Conservation (phyloP, 2,888 invertebrate species). For the Volucella zonaria region DNA sequence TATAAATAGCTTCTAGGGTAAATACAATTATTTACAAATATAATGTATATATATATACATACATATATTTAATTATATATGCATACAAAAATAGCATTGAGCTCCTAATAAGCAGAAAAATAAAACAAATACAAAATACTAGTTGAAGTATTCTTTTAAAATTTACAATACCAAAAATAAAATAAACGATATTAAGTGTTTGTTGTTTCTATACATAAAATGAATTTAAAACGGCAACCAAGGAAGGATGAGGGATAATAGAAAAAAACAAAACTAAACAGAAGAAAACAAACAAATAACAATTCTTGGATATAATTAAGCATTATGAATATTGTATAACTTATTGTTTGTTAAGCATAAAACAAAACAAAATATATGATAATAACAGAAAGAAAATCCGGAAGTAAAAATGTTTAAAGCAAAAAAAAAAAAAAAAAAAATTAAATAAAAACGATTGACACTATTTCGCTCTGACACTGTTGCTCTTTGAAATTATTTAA, state of each 20-base stretch:
- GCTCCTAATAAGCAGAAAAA: conserved; percentile 34
- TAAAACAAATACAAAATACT: conserved; percentile 36
- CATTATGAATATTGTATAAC: conserved; percentile 57
- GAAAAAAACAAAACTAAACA: not conserved
- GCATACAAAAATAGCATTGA: conserved; percentile 24
- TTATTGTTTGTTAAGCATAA: conserved; percentile 64
- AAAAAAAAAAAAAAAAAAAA: not conserved
- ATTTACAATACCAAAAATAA: conserved; percentile 57
- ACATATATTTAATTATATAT: conserved; percentile 48
- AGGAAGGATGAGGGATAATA: not conserved
- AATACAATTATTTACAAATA: conserved; percentile 71
- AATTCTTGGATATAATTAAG: conserved; percentile 68
- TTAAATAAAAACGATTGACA: conserved; percentile 39
- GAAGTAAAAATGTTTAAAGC: conserved; percentile 19
- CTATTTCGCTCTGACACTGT: conserved; percentile 68
- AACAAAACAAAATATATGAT: conserved; percentile 12
- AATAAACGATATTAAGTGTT: conserved; percentile 67
- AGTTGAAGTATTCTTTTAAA: conserved; percentile 68
- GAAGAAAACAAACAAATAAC: conserved; percentile 12
- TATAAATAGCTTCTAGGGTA: conserved; percentile 55
- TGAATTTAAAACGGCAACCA: conserved; percentile 31
- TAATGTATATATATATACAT: conserved; percentile 26
- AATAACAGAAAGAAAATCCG: conserved; percentile 35
- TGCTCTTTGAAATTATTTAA: conserved; percentile 69
- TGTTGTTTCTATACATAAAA: conserved; percentile 73